Evolutionary conservation across 1,140 invertebrate species (phyloP).

Genomic region (Melitaea cinxia): DNA sequence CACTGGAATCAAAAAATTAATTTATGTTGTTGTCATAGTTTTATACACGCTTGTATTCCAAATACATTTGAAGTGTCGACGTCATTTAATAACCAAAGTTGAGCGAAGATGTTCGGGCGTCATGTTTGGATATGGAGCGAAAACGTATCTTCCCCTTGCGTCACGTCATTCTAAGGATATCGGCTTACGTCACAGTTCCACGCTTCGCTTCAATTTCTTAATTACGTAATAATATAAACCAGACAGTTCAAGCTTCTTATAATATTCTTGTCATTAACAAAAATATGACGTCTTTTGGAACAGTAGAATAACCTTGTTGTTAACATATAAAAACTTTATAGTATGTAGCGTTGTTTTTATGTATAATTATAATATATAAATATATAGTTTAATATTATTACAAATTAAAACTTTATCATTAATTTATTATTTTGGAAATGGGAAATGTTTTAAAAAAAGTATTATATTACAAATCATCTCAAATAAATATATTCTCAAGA

Average conservation of each 20-base stretch:
- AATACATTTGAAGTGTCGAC: conserved; percentile 8
- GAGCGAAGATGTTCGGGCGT: conserved; percentile 18
- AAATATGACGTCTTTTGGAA: neutral
- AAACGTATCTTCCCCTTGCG: conserved; percentile 44
- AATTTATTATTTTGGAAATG: no score
- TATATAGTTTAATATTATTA: no score
- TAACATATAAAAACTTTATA: no score
- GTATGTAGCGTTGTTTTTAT: no score
- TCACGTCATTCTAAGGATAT: conserved; percentile 32
- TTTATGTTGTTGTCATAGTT: conserved; percentile 5
- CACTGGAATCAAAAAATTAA: neutral
- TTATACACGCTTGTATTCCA: conserved; percentile 5
- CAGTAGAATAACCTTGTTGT: neutral
- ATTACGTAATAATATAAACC: conserved; percentile 9
- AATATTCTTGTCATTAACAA: neutral
- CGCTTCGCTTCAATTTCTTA: conserved; percentile 20
- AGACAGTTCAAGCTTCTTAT: neutral
- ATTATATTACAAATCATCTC: no score
- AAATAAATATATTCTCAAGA: no score
- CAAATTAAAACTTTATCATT: no score
- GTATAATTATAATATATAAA: no score
- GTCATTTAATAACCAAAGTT: conserved; percentile 8
- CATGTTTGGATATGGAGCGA: conserved; percentile 27
- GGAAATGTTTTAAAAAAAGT: no score
- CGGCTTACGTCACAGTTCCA: conserved; percentile 31